These are phyloP conservation scores for Anguilla rostrata DNA, from an alignment of 2,113 vertebrate species.

Conservation along the genomic window DNA sequence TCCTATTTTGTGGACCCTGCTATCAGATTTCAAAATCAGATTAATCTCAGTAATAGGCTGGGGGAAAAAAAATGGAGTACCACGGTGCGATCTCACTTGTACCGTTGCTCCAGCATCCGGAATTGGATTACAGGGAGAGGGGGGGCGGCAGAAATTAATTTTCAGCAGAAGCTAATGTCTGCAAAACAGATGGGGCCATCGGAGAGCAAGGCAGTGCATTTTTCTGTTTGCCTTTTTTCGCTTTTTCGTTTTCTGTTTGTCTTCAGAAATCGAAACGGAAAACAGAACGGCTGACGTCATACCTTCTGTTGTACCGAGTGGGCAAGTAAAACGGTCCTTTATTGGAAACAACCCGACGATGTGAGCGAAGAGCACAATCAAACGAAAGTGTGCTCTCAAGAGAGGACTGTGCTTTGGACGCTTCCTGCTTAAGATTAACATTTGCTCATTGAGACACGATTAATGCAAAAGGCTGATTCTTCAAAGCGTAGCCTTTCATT, in stretches of 20 bases:
- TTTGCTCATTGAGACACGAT: no score
- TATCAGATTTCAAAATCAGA: slow-evolving; percentile 35
- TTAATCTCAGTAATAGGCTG: slow-evolving; percentile 9
- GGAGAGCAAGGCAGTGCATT: background rate
- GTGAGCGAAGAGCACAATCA: slow-evolving; percentile 14
- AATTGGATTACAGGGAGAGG: slow-evolving; percentile 17
- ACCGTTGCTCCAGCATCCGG: slow-evolving; percentile 21
- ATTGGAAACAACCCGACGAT: slow-evolving; percentile 38
- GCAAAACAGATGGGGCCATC: background rate
- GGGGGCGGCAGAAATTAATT: background rate
- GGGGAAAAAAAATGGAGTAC: slow-evolving; percentile 26
- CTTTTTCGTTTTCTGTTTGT: background rate
- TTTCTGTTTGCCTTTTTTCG: background rate
- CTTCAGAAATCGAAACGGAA: background rate
- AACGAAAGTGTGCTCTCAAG: background rate
- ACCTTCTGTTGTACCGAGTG: no score
- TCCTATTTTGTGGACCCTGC: slow-evolving; percentile 33
- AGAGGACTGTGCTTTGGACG: no score
- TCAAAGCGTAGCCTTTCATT: no score
- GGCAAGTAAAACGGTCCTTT: no score
- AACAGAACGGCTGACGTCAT: background rate
- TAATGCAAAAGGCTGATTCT: background rate
- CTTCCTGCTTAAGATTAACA: background rate
- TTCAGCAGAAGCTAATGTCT: background rate
- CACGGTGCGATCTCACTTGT: slow-evolving; percentile 21